phyloP scores from a whole-genome alignment of 2,888 invertebrate species.

The Eurytoma adleriae region DNA sequence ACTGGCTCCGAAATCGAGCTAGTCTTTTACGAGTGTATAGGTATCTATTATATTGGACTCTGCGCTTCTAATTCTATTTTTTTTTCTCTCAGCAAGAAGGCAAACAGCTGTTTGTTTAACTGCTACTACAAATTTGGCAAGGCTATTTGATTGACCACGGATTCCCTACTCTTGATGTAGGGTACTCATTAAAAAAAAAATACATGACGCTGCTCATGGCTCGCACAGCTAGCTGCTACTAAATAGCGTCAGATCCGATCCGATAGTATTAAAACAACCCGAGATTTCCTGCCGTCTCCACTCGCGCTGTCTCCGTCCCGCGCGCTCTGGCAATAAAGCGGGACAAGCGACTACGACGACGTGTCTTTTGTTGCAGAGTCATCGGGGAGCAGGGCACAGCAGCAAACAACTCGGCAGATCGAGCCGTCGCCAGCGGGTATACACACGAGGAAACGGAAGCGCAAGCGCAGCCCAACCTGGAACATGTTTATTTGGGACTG shows the following conservation, averaged over 20 bases:
- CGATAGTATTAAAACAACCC: not conserved
- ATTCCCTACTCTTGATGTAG: not conserved
- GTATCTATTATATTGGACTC: no score
- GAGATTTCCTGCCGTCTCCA: conserved; percentile 12
- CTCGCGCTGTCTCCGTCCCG: conserved; percentile 11
- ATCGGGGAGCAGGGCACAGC: conserved; percentile 63
- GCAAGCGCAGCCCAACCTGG: conserved; percentile 42
- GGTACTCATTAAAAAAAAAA: not conserved
- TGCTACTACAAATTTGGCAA: not conserved
- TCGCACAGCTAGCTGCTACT: not conserved
- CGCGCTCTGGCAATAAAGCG: conserved; percentile 39
- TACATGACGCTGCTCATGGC: not conserved
- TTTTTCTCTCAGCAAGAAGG: not conserved
- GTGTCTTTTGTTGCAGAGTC: conserved; percentile 73
- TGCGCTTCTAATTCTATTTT: no score
- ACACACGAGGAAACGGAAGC: conserved; percentile 15
- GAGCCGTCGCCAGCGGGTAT: conserved; percentile 7
- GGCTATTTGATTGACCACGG: no score
- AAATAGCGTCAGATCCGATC: conserved; percentile 17
- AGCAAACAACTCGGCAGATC: not conserved
- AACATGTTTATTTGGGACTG: conserved; percentile 97
- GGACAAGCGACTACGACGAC: conserved; percentile 30
- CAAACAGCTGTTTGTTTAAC: not conserved
- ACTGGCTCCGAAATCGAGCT: no score
- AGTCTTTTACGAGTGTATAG: no score